Base-by-base conservation (phyloP, 2,888 invertebrate species). In the Drosophila melanosoma region DNA sequence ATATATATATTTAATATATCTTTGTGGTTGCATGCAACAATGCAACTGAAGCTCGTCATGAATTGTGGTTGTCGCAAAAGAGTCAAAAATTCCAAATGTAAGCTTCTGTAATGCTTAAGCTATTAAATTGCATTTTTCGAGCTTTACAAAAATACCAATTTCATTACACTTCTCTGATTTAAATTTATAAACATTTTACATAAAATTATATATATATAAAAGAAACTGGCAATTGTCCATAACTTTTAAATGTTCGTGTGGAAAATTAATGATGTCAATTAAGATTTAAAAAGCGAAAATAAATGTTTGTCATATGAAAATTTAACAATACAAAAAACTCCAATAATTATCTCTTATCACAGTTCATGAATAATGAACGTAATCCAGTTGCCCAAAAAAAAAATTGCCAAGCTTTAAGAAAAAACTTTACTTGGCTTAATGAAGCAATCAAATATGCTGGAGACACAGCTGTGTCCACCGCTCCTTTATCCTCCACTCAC, bases 401-500 rank as follows among this genome's bases (percentile, higher is more conserved):
- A 54, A 10, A 51, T 33, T 33, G 42, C 11, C n/a, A n/a, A 36
- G 53, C 48, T 53, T 58, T 29, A 35, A 52, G 35, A 20, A 33
- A 57, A 57, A 42, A 40, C 42, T 52, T 32, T 60, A 35, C 17
- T 58, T 71, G 38, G 38, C 61, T 56, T 32, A 69, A 73, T 66
- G 40, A 53, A 70, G 60, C 54, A 61, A 45, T 54, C 49, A 32
- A 66, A 65, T 52, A 52, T 49, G 59, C 75, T 60, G 36, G 49
- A 60, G 61, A 32, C 61, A 42, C 65, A 79, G 74, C 59, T 79
- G 79, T 10, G 61, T 36, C 45, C 56, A 56, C 20, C 40, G 62
- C 49, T 7, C 45, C 12, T 7, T 12, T 6, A 29, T 1, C 6
- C 29, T n/a, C 4, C 10, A 1, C 15, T 3, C 23, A 4, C 20